Evolutionary conservation across 2,797 vertebrate genomes (phyloP).

Genomic region (Loriculus beryllinus): DNA sequence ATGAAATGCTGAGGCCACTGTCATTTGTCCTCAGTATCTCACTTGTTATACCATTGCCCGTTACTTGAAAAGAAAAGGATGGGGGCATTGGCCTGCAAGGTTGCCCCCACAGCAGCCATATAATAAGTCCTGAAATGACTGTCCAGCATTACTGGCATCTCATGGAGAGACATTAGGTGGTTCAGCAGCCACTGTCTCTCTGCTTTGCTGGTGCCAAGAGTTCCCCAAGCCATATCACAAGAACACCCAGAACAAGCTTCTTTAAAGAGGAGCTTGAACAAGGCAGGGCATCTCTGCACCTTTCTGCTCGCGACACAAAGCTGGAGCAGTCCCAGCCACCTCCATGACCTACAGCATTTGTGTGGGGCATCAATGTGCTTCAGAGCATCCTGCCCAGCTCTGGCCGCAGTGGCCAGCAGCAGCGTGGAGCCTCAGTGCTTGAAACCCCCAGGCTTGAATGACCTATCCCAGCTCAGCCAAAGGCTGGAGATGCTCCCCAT

Average conservation of each 20-base stretch:
- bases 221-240: not conserved
- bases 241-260: not conserved
- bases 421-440: rapidly evolving
- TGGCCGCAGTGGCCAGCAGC: not conserved
- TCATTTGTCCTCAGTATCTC: not conserved
- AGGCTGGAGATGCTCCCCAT: not conserved
- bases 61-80: not conserved
- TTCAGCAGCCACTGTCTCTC: not conserved
- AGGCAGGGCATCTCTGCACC: not conserved
- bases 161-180: not conserved
- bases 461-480: not conserved
- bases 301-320: rapidly evolving
- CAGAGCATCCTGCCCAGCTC: not conserved
- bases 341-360: rapidly evolving
- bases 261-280: not conserved
- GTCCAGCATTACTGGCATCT: not conserved
- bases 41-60: not conserved
- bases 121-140: not conserved
- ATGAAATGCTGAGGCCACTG: not conserved
- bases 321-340: too few relatives aligned
- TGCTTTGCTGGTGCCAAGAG: not conserved
- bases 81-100: not conserved
- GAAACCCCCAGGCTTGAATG: rapidly evolving
- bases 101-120: not conserved
- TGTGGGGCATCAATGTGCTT: rapidly evolving